These are phyloP conservation scores for Eurystomus glaucurus DNA, from an alignment of 2,797 vertebrate genomes.

Conservation along the genomic window DNA sequence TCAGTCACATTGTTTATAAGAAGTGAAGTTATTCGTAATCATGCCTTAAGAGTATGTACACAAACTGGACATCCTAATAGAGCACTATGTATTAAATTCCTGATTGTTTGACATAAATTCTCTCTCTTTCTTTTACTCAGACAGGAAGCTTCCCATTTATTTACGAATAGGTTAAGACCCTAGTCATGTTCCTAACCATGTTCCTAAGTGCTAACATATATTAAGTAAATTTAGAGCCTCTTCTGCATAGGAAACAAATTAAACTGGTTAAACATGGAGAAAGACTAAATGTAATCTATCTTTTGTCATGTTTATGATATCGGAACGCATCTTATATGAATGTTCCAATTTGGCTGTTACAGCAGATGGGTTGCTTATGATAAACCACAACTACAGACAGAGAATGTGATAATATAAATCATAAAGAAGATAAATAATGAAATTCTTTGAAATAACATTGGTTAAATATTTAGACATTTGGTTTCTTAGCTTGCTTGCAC, in stretches of 20 bases:
- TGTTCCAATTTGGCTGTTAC: conserved; percentile 86
- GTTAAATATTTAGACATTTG: conserved; percentile 90
- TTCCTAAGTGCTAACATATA: conserved; percentile 95
- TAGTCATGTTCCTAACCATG: conserved; percentile 89
- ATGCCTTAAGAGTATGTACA: conserved; percentile 94
- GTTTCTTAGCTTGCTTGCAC: conserved; percentile 83
- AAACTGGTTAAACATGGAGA: conserved; percentile 92
- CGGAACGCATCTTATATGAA: conserved; percentile 87
- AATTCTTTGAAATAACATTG: conserved; percentile 88
- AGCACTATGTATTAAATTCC: conserved; percentile 94
- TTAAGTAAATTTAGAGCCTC: conserved; percentile 94
- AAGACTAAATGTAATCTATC: conserved; percentile 91
- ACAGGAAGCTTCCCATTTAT: conserved; percentile 96
- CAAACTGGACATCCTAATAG: conserved; percentile 93
- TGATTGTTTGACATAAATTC: conserved; percentile 97
- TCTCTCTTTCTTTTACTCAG: conserved; percentile 91
- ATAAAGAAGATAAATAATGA: conserved; percentile 90
- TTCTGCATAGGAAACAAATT: conserved; percentile 93
- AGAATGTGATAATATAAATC: conserved; percentile 88
- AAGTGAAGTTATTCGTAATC: conserved; percentile 94
- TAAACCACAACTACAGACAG: conserved; percentile 85
- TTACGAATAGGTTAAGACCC: conserved; percentile 91
- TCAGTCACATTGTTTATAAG: conserved; percentile 93
- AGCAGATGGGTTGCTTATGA: conserved; percentile 89
- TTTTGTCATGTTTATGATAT: conserved; percentile 91